Base-by-base conservation (phyloP, 2,888 invertebrate genomes). In the Unio pictorum region DNA sequence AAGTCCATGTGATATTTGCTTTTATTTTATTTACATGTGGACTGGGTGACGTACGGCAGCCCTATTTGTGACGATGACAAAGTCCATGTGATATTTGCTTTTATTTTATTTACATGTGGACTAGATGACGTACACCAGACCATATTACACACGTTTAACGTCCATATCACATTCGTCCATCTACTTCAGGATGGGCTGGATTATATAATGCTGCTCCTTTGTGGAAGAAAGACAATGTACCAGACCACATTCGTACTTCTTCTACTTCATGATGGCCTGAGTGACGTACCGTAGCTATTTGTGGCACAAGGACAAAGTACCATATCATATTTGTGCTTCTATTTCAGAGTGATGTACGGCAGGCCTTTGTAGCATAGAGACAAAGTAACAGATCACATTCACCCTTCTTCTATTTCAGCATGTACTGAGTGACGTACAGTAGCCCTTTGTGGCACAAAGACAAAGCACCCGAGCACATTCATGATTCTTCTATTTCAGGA, bases 281-380 rank as follows among this genome's bases (percentile, higher is more conserved):
- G 83, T 84, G 34, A 81, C 81, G 11, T 80, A 79, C 68, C 23
- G 23, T 23, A 23, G 84, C 62, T 83, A 23, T 84, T 66, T 85
- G 6, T 85, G 82, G 83, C 77, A 78, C 56, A 84, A 72, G 68
- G 84, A 80, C 56, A 76, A 61, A 1, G 79, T 83, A 34, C 7
- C 34, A 34, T 34, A 34, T 34, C 34, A 34, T 7, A 34, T 34
- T 34, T 6, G 34, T 34, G 3, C 30, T 30, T 34, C 6, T 34
- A 34, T 3, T 34, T 34, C 7, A 34, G 84, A 83, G 83, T 84
- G 45, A 82, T 81, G 7, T 80, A 79, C 67, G 76, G 77, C 56
- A 85, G 84, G 84, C 62, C 84, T 84, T 66, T 85, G 6, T 85
- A 82, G 83, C 77, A 78, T 55, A 84, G 71, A 68, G 84, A 80